Base-by-base conservation (phyloP, 2,888 invertebrate genomes). In the Chrysina gloriosa region DNA sequence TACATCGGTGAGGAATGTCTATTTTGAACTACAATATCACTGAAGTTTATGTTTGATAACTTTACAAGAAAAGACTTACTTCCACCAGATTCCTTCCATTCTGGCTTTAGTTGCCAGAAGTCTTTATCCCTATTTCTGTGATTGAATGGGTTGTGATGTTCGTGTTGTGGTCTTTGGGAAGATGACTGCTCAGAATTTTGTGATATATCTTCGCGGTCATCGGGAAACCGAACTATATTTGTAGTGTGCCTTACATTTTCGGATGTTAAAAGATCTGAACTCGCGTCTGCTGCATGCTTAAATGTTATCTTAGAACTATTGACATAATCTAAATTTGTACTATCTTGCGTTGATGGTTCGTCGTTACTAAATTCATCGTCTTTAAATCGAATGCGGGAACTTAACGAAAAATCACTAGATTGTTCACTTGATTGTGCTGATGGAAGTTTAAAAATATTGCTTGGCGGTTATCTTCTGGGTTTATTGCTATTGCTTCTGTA, bases 51-150 rank as follows among this genome's bases (percentile, higher is more conserved):
- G 50, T 76, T 75, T 6, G 79, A 77, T 72, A 82, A 80, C 70
- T 79, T 76, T 70, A 81, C 72, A 29, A 81, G 79, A 58, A 81
- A 70, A 9, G 82, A 80, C 71, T 77, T 79, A 48, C 78, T 76
- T 7, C 75, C 75, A 69, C 71, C 73, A 52, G 73, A 67, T 31
- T 75, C 73, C 25, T 74, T 74, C 77, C 77, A 78, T 27, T 70
- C 71, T 1, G 78, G 72, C 3, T 79, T 77, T 14, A 79, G 65
- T 6, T 75, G 70, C 74, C 79, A 79, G 66, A 78, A 74, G 61
- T 74, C 66, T 66, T 76, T 79, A 21, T 81, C 80, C 16, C 79
- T 74, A 65, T 79, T 78, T 58, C 76, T 71, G 36, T 72, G 75
- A 56, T 74, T 77, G 47, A 65, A 73, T 11, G 58, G 27, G n/a